A percentile compares a stretch with the other conserved stretches of the same genome.
Evolutionary conservation across 2,888 invertebrate genomes (phyloP).

Genomic region (Schizotus pectinicornis): DNA sequence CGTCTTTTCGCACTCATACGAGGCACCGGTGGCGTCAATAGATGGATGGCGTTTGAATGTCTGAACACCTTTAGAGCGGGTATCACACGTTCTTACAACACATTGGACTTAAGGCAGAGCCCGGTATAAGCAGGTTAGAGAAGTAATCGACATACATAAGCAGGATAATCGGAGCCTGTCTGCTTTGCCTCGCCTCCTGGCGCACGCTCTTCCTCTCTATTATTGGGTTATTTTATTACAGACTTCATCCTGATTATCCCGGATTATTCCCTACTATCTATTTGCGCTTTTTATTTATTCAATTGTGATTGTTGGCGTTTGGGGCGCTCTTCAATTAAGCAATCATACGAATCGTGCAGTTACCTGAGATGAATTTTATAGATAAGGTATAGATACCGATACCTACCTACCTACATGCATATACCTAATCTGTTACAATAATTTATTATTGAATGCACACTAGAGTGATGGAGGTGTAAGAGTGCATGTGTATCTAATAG

Average conservation of each 20-base stretch:
- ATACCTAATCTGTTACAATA: too few species aligned
- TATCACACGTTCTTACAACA: constrained; percentile 24
- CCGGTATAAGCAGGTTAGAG: constrained; percentile 41
- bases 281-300: constrained; percentile 33
- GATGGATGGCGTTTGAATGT: constrained; percentile 15
- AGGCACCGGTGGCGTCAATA: constrained; percentile 5
- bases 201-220: constrained; percentile 36
- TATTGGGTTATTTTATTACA: constrained; percentile 47
- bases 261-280: constrained; percentile 39
- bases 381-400: too few species aligned
- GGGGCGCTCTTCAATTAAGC: constrained; percentile 17
- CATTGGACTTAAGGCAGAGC: constrained; percentile 6
- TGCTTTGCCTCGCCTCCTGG: constrained; percentile 34
- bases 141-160: constrained; percentile 47
- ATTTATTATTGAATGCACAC: too few species aligned
- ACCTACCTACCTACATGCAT: too few species aligned
- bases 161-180: constrained; percentile 44
- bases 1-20: constrained; percentile 13
- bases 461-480: too few species aligned
- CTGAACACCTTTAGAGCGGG: constrained; percentile 17
- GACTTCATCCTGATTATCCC: constrained; percentile 47
- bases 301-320: constrained; percentile 24
- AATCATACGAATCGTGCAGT: neutral
- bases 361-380: neutral
- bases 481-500: too few species aligned